phyloP scores from a whole-genome alignment of 2,113 vertebrate genomes.

The Tragelaphus imberbis region DNA sequence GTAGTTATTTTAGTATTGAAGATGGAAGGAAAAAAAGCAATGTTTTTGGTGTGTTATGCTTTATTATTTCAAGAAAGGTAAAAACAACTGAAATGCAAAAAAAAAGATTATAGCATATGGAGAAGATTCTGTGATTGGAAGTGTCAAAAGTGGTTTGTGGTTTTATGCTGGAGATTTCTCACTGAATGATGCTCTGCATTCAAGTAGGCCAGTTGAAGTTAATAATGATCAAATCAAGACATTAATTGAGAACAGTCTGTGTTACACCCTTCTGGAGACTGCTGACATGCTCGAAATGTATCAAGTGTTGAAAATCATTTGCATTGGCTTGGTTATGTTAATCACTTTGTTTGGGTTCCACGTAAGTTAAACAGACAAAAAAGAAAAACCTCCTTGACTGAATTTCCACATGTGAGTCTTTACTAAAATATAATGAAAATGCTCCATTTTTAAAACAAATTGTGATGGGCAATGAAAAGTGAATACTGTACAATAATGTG shows the following conservation, averaged over 20 bases:
- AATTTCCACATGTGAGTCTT: neutral
- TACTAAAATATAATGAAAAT: neutral
- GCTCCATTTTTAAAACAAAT: neutral
- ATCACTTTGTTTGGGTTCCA: neutral
- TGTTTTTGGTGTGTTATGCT: neutral
- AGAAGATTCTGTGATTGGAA: neutral
- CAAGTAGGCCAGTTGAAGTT: neutral
- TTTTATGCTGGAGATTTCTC: neutral
- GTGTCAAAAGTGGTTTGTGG: neutral
- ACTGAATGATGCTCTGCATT: neutral
- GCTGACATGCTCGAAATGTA: neutral
- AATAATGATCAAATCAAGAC: neutral
- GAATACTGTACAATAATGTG: neutral
- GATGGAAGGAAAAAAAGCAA: neutral
- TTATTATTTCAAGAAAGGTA: neutral
- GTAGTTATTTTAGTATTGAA: neutral
- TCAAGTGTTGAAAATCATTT: neutral
- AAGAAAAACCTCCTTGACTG: neutral
- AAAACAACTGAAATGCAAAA: neutral
- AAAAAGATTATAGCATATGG: neutral
- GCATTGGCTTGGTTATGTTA: neutral
- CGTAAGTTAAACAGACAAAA: neutral
- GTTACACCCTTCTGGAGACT: neutral
- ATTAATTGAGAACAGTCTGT: neutral
- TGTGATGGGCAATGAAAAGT: neutral